Percentiles rank a stretch among this genome's conserved stretches.
These are phyloP conservation scores for Brachirus orientalis DNA, from an alignment of 2,113 vertebrate species.

Conservation along the genomic window DNA sequence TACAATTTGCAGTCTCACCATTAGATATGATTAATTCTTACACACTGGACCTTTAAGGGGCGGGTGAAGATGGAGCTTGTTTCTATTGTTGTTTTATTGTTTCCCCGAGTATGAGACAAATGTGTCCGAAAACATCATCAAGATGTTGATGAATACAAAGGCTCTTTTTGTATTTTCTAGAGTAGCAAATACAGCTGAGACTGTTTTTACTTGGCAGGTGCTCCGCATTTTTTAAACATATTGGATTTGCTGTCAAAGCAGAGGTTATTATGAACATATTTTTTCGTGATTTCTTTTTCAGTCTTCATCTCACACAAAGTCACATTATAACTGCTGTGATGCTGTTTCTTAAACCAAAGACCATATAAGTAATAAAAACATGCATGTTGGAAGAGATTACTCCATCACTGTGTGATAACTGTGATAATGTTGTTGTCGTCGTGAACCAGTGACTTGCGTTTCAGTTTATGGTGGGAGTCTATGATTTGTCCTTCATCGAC, in stretches of 20 bases:
- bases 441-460: background rate
- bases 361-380: slow-evolving; percentile 57
- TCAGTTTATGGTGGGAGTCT: slow-evolving; percentile 13
- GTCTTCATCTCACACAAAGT: slow-evolving; percentile 6
- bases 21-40: too few species aligned
- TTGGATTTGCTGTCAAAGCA: background rate
- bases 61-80: background rate
- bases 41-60: background rate
- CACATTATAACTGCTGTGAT: slow-evolving; percentile 14
- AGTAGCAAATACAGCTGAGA: slow-evolving; percentile 6
- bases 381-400: slow-evolving; percentile 49
- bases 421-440: background rate
- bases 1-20: too few species aligned
- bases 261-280: slow-evolving; percentile 7
- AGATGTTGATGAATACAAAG: background rate
- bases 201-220: slow-evolving; percentile 9
- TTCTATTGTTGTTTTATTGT: background rate
- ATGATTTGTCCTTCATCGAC: slow-evolving; percentile 1
- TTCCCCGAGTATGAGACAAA: slow-evolving; percentile 7
- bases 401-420: slow-evolving; percentile 15
- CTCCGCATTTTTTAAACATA: background rate
- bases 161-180: slow-evolving; percentile 2
- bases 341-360: slow-evolving; percentile 11
- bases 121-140: slow-evolving; percentile 8
- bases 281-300: background rate